Evolutionary conservation across 64 coral and sea anemone species (phyloP).

Genomic region (Montipora sp.): DNA sequence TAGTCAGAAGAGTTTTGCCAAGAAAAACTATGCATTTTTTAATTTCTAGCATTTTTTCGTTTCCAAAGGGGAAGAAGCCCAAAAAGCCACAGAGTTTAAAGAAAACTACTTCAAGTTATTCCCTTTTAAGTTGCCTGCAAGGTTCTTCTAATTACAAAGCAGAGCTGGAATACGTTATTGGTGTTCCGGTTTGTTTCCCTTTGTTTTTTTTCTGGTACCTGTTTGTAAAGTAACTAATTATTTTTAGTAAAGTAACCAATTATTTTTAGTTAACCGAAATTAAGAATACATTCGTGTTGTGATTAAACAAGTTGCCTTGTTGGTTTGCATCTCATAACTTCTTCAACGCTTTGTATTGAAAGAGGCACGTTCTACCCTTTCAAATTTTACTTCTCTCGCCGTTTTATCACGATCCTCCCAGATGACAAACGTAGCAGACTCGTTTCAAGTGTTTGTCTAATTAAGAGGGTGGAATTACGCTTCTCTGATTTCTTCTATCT

Average conservation of each 20-base stretch:
- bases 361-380: too few species aligned
- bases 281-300: not conserved
- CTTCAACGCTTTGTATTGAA: too few species aligned
- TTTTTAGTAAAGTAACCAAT: too few species aligned
- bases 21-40: not conserved
- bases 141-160: constrained; percentile 16
- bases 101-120: not conserved
- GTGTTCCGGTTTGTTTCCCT: not conserved
- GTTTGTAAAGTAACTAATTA: too few species aligned
- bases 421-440: too few species aligned
- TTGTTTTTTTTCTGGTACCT: not conserved
- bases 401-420: too few species aligned
- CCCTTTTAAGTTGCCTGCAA: not conserved
- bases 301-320: not conserved
- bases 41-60: not conserved
- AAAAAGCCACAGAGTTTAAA: not conserved
- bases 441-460: too few species aligned
- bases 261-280: too few species aligned
- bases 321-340: too few species aligned
- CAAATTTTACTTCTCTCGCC: too few species aligned
- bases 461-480: too few species aligned
- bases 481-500: too few species aligned
- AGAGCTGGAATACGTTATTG: not conserved
- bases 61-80: not conserved
- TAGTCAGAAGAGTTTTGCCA: not conserved